Base-by-base conservation (phyloP, 2,113 vertebrate genomes). In the Genyomyrus donnyi region DNA sequence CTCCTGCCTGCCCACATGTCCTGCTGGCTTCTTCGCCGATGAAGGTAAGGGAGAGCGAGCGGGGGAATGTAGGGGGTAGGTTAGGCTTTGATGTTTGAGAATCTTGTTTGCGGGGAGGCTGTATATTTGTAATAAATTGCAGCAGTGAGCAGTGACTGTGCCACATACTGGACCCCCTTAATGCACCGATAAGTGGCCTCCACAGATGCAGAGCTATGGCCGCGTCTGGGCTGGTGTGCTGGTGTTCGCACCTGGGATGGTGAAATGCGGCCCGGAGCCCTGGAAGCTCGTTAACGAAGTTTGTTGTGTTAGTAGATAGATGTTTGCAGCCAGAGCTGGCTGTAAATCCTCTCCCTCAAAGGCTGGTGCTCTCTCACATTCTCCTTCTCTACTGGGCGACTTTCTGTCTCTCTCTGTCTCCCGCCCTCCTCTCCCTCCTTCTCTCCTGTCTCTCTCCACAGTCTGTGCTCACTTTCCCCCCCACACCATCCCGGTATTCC, bases 21-120 rank as follows among this genome's bases (percentile, higher is more conserved):
- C 96, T 0, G 31, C 93, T 0, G 96, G 97, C 0, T 96, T 94
- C 91, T 98, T 96, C 62, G 53, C 94, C 0, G 96, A 97, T 9
- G 96, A 97, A n/a, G 95, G 98, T 99, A 94, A 97, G 97, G 93
- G 77, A 17, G 6, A 3, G 39, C 19, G 0, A 9, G 27, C 3
- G 9, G 27, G 3, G 45, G 39, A 85, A 48, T n/a, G 39, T 21
- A n/a, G 84, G n/a, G 49, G 10, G 2, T 2, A 0, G 9, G 83
- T 85, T 77, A 77, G 85, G 45, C 7, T 48, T 46, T 46, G 31
- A 17, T 62, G 77, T 70, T 70, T 70, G 50, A 45, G 87, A 24
- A 13, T 58, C 21, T 21, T 80, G 48, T 88, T 62, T 90, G 42
- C 27, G 9, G 49, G 52, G 50, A 46, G 70, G 49, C 52, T 88